phyloP scores from a whole-genome alignment of 2,113 vertebrate species.

The Chaetura pelagica region DNA sequence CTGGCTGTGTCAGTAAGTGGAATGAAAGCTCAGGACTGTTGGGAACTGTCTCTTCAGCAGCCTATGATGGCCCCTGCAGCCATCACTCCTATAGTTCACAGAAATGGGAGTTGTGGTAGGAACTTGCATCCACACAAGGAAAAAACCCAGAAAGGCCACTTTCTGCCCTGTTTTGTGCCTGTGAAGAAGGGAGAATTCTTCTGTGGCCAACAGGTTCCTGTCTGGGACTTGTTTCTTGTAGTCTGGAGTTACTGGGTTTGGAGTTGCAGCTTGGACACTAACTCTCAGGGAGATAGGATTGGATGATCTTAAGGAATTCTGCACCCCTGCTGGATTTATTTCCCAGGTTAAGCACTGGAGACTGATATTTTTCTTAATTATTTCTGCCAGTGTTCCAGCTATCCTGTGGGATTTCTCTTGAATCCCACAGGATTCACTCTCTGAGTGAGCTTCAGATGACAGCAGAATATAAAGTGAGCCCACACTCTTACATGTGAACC shows the following conservation, averaged over 20 bases:
- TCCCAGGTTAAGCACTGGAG: neutral
- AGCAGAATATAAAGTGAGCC: neutral
- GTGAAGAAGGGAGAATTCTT: neutral
- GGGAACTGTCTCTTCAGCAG: neutral
- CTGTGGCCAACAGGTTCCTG: accelerated
- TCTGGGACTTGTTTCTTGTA: neutral
- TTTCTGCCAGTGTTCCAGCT: neutral
- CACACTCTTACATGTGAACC: accelerated
- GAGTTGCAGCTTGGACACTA: neutral
- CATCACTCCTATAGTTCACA: accelerated
- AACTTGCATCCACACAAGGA: neutral
- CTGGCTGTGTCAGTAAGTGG: neutral
- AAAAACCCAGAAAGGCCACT: neutral
- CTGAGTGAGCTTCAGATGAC: neutral
- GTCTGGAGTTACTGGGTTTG: neutral
- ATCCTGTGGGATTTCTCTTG: neutral
- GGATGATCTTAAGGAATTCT: accelerated
- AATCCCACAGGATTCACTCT: neutral
- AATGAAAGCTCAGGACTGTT: neutral
- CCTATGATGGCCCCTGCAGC: neutral
- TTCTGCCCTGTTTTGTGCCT: neutral
- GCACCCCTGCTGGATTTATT: neutral
- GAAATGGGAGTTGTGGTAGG: neutral
- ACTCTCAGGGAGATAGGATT: accelerated
- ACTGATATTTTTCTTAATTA: neutral